Evolutionary conservation across 2,797 vertebrate genomes (phyloP).

Genomic region (Botia almorhae): DNA sequence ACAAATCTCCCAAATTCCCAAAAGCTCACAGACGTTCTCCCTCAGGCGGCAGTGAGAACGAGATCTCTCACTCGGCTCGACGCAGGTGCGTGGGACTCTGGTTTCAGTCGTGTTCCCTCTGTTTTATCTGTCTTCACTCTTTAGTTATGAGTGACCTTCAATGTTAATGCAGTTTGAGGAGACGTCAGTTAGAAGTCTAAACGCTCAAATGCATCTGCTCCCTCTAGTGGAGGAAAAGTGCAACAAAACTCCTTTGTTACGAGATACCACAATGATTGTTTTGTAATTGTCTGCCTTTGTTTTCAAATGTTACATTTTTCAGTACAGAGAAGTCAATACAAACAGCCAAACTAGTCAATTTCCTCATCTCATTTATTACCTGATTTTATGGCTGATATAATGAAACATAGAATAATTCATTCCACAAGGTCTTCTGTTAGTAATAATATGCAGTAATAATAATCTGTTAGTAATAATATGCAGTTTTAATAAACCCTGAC

Average conservation of each 20-base stretch:
- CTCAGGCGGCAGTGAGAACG: constrained; percentile 83
- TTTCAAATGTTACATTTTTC: background rate
- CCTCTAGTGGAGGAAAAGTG: constrained; percentile 51
- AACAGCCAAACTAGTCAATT: background rate
- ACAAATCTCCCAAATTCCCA: constrained; percentile 87
- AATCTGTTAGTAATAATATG: background rate
- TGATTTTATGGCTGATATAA: no score
- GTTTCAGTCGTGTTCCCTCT: background rate
- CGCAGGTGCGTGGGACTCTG: constrained; percentile 73
- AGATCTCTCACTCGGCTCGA: constrained; percentile 74
- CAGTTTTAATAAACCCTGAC: background rate
- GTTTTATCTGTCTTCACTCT: background rate
- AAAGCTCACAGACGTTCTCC: constrained; percentile 76
- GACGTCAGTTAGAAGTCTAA: background rate
- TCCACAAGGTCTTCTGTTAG: background rate
- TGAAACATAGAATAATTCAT: background rate
- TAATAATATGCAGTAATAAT: background rate
- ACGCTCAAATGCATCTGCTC: constrained; percentile 23
- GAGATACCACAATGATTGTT: background rate
- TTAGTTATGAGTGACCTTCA: background rate
- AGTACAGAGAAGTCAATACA: background rate
- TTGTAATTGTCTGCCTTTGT: background rate
- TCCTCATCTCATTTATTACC: background rate
- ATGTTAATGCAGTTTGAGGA: background rate
- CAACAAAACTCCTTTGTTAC: constrained; percentile 5